Evolutionary conservation across 2,888 invertebrate species (phyloP), one percentile per base, ranked within the genome.

Genomic region (Pyrrhia umbra): DNA sequence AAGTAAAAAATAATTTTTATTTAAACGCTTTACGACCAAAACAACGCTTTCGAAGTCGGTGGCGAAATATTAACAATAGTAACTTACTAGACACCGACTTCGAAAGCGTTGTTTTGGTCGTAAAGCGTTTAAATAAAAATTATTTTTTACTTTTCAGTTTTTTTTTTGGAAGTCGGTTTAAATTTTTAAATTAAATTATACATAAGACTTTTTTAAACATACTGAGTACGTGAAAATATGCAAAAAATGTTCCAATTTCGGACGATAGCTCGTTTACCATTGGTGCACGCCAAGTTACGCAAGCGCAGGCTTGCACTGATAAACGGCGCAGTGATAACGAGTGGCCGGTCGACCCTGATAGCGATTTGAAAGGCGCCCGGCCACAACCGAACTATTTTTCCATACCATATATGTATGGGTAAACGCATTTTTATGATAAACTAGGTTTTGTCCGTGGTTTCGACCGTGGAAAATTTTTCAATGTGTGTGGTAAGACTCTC

Each of bases 321-420:
- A 78, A 80, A 68, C 61, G 66, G 67, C 34, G 34, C 40, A 62
- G 30, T 80, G 80, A 80, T 80, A 78, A 80, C 78, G 55, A 61
- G 47, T 9, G 66, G 70, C 72, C 30, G 30, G 78, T 67, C 61
- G 78, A 70, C 78, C 78, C 69, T 80, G 78, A 68, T 77, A 56
- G 45, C 61, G 63, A 74, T 78, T 78, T 70, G 78, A 78, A 78
- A 78, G 77, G 78, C 60, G 39, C 43, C 40, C 40, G 50, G 40
- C 74, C 37, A 56, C 52, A 42, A 46, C 58, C 52, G 23, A 65
- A 70, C 55, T 60, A 64, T 68, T 69, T 77, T 77, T 77, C 67
- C 69, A 68, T 64, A 43, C 62, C 60, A 58, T 67, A 47, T 63
- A 71, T 46, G 46, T 61, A 34, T 66, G 23, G 2, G 18, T 34